Conservation (phyloP, 2,888 invertebrate genomes). For the Clanis bilineata region DNA sequence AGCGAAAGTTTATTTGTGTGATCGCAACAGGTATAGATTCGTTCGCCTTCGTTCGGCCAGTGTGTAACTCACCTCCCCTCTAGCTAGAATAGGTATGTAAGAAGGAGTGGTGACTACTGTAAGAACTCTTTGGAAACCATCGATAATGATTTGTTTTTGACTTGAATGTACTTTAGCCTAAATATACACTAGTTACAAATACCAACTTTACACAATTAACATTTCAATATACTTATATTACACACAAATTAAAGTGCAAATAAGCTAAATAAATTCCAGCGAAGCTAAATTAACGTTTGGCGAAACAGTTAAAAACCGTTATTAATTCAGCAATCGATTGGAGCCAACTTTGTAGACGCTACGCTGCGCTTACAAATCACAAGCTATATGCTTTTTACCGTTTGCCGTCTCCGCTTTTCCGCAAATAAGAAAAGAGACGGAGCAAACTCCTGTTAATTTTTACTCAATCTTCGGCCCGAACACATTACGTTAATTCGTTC, state of each 20-base stretch:
- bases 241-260: background rate
- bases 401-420: background rate
- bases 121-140: too few relatives aligned
- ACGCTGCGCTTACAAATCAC: slow-evolving; percentile 12
- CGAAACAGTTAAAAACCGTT: background rate
- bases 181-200: too few relatives aligned
- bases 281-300: too few relatives aligned
- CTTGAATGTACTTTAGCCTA: too few relatives aligned
- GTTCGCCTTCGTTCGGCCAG: too few relatives aligned
- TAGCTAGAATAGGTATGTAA: too few relatives aligned
- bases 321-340: slow-evolving; percentile 8
- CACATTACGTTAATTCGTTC: slow-evolving; percentile 59
- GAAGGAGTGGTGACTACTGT: too few relatives aligned
- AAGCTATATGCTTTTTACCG: background rate
- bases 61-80: too few relatives aligned
- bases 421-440: background rate
- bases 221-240: background rate
- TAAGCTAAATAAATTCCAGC: background rate
- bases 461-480: slow-evolving; percentile 49
- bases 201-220: background rate
- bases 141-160: too few relatives aligned
- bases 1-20: too few relatives aligned
- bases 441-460: slow-evolving; percentile 42
- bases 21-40: too few relatives aligned
- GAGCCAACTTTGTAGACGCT: background rate